Evolutionary conservation across 1,140 invertebrate genomes (phyloP).

Genomic region (Drosophila littoralis): DNA sequence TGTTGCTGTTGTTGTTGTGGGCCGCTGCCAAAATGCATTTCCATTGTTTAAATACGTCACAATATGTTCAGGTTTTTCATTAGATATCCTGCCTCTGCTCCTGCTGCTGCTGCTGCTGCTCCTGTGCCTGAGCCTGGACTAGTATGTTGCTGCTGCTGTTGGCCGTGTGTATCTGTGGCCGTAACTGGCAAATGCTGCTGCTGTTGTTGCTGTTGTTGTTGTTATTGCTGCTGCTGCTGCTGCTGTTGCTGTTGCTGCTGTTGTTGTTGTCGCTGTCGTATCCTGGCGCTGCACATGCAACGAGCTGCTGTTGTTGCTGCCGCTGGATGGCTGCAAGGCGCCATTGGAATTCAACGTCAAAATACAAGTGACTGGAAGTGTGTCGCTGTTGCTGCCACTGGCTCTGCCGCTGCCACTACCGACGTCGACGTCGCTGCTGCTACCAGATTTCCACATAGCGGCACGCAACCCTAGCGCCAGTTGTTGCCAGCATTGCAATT

Average conservation of each 20-base stretch:
- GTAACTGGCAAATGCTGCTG: constrained; percentile 56
- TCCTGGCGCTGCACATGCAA: constrained; percentile 75
- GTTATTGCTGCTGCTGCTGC: background rate
- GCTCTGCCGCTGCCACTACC: constrained; percentile 8
- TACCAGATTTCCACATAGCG: constrained; percentile 65
- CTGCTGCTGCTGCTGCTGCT: constrained; percentile 9
- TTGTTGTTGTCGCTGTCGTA: constrained; percentile 35
- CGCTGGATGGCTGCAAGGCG: constrained; percentile 71
- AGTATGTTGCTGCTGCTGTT: constrained; percentile 41
- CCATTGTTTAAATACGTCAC: constrained; percentile 30
- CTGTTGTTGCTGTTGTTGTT: constrained; percentile 47
- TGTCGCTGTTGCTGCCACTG: constrained; percentile 64
- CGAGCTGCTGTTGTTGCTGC: constrained; percentile 52
- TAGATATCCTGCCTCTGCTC: constrained; percentile 1
- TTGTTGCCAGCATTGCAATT: constrained; percentile 35
- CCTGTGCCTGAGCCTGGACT: constrained; percentile 24
- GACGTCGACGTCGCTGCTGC: constrained; percentile 21
- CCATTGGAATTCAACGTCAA: constrained; percentile 75
- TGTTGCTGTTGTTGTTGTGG: constrained; percentile 42
- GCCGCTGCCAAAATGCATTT: constrained; percentile 32
- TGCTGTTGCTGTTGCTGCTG: constrained; percentile 27
- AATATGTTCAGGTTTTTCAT: constrained; percentile 36
- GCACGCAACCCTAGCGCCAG: constrained; percentile 65
- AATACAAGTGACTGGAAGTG: constrained; percentile 74
- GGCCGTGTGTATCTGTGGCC: constrained; percentile 64